Conservation (phyloP, 2,113 vertebrate genomes). For the Paradisaea rubra region DNA sequence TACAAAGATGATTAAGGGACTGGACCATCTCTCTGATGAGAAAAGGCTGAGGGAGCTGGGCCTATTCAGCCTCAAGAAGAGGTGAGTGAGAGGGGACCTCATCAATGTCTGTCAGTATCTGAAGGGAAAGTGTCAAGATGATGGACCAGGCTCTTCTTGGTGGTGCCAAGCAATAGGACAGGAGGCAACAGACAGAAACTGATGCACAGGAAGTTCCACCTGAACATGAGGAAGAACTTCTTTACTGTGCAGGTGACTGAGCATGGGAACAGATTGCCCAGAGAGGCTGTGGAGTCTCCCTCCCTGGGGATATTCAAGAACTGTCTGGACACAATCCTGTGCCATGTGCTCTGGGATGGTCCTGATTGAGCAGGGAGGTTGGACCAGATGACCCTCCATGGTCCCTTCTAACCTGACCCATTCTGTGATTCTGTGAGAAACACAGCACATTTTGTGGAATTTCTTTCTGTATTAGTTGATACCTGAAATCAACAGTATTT, state of each 20-base stretch:
- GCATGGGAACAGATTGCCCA: background rate
- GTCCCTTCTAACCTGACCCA: background rate
- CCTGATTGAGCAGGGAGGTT: background rate
- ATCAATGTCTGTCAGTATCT: background rate
- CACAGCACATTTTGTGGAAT: background rate
- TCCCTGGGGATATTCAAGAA: background rate
- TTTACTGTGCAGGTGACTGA: background rate
- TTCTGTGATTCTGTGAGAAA: background rate
- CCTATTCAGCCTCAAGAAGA: background rate
- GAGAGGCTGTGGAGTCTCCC: background rate
- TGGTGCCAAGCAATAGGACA: background rate
- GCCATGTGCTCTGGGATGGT: accelerated
- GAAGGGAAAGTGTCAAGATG: background rate
- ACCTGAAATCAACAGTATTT: background rate
- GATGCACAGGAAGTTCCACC: background rate
- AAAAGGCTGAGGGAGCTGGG: background rate
- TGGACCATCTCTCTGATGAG: background rate
- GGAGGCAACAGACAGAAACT: background rate
- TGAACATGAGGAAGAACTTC: background rate
- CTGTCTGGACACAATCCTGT: accelerated
- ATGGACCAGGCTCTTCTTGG: background rate
- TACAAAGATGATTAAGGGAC: background rate
- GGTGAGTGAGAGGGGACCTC: background rate
- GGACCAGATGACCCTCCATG: background rate
- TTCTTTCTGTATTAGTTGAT: background rate